These are phyloP conservation scores for Acleris emargana DNA, from an alignment of 2,888 invertebrate genomes.

Conservation along the genomic window DNA sequence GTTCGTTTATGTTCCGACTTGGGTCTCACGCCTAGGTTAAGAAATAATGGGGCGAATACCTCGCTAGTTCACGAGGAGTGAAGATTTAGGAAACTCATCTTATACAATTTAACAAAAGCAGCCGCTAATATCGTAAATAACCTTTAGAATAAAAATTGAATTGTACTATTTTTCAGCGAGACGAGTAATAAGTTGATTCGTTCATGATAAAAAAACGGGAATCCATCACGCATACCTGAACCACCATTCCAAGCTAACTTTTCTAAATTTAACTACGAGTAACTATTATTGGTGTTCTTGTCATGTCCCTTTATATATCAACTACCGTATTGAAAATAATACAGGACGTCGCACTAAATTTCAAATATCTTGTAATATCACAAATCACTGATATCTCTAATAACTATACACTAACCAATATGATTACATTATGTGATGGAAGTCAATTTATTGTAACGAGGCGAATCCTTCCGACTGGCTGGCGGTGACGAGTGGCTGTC, in stretches of 20 bases:
- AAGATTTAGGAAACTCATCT: slow-evolving; percentile 16
- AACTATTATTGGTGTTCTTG: slow-evolving; percentile 79
- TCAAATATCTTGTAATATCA: slow-evolving; percentile 81
- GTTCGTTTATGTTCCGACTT: slow-evolving; percentile 48
- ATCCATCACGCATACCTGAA: slow-evolving; percentile 24
- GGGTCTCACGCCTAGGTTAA: slow-evolving; percentile 35
- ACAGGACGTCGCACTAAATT: slow-evolving; percentile 77
- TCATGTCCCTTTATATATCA: slow-evolving; percentile 70
- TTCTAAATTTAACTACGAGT: slow-evolving; percentile 46
- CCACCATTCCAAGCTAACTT: slow-evolving; percentile 47
- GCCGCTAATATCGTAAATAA: slow-evolving; percentile 3
- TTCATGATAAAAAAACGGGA: slow-evolving; percentile 20
- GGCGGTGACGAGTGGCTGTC: slow-evolving; percentile 23
- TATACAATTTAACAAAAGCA: slow-evolving; percentile 5
- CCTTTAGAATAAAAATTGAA: background rate
- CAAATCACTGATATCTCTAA: slow-evolving; percentile 78
- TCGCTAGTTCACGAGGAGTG: slow-evolving; percentile 4
- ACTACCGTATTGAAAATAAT: slow-evolving; percentile 73
- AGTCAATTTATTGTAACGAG: slow-evolving; percentile 50
- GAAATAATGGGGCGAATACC: slow-evolving; percentile 11
- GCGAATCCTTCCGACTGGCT: slow-evolving; percentile 29
- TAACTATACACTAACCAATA: slow-evolving; percentile 51
- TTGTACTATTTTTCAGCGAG: background rate
- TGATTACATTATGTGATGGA: slow-evolving; percentile 58
- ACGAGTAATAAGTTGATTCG: background rate